Base-by-base conservation (phyloP, 2,888 invertebrate genomes). In the Pedicia rivosa region DNA sequence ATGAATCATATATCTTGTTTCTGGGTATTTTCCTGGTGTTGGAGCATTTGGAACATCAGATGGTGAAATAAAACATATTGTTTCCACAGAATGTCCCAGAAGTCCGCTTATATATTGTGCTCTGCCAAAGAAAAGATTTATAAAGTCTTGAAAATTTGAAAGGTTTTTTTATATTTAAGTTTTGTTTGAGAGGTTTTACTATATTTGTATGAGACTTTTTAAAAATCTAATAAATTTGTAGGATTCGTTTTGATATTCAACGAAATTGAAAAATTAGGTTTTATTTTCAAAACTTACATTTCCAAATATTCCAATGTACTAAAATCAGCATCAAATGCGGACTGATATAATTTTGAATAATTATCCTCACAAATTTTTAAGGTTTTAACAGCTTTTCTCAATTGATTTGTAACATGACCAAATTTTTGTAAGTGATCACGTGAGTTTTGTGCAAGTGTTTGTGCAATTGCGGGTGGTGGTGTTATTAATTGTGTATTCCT, bases 401-500 rank as follows among this genome's bases (percentile, higher is more conserved):
- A 55, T 66, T 83, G 82, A 51, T 74, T 73, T 0, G 83, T 79
- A 2, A 84, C 77, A 45, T 83, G 75, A 0, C 84, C 83, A 54
- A 77, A 82, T 45, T 78, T 69, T 47, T 81, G 77, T 37, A 81
- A 67, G 48, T 83, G 81, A 51, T 84, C 83, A 35, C 81, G 67
- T 1, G 79, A 75, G 27, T 74, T 73, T 45, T 80, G 78, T 0
- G 87, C 87, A 36, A 83, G 70, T 3, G 81, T 74, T 3, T 79
- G 74, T 1, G 92, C 90, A 38, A 91, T 86, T 1, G 91, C 91
- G 1, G 92, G 90, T 26, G 92, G 90, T 19, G 92, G 94, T 40
- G 88, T 86, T 40, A 90, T 83, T 50, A 84, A 83, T 43, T 62
- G 62, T 0, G 66, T 65, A 12, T 66, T 55, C 44, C 63, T 54